Conservation (phyloP, 2,888 invertebrate species). For the Diloba caeruleocephala region DNA sequence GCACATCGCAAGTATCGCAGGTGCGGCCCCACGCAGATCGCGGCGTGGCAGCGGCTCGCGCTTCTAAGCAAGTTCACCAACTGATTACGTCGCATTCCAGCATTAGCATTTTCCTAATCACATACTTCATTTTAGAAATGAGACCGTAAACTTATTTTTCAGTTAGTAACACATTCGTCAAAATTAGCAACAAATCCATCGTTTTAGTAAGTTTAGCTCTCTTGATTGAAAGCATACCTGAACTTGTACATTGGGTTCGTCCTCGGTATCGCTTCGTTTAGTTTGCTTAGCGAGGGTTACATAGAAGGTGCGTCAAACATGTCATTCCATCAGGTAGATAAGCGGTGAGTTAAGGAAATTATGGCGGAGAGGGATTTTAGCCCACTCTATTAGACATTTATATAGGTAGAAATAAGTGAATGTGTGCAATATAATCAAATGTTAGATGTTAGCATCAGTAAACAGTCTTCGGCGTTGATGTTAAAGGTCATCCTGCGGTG, state of each 20-base stretch:
- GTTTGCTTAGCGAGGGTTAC: conserved; percentile 83
- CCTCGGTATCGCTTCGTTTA: conserved; percentile 60
- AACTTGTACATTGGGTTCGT: conserved; percentile 44
- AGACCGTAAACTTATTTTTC: conserved; percentile 35
- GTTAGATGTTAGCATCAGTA: conserved; percentile 77
- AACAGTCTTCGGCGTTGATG: conserved; percentile 65
- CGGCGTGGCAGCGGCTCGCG: conserved; percentile 73
- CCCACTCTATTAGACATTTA: conserved; percentile 80
- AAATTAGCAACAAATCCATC: conserved; percentile 28
- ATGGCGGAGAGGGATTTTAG: conserved; percentile 89
- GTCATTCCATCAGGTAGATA: conserved; percentile 86
- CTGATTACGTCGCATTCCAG: conserved; percentile 43
- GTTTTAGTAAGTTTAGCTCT: conserved; percentile 25
- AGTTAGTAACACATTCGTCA: conserved; percentile 28
- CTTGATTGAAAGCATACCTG: conserved; percentile 39
- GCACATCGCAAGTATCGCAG: conserved; percentile 46
- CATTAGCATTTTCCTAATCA: conserved; percentile 35
- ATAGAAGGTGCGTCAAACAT: conserved; percentile 78
- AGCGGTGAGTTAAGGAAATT: conserved; percentile 88
- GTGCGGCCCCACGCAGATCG: conserved; percentile 56
- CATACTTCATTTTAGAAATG: conserved; percentile 30
- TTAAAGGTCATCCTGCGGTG: conserved; percentile 60
- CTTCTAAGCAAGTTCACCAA: conserved; percentile 78
- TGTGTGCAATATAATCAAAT: conserved; percentile 86
- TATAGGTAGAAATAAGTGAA: conserved; percentile 79